Base-by-base conservation (phyloP, 1,140 invertebrate genomes). In the Microplitis demolitor region DNA sequence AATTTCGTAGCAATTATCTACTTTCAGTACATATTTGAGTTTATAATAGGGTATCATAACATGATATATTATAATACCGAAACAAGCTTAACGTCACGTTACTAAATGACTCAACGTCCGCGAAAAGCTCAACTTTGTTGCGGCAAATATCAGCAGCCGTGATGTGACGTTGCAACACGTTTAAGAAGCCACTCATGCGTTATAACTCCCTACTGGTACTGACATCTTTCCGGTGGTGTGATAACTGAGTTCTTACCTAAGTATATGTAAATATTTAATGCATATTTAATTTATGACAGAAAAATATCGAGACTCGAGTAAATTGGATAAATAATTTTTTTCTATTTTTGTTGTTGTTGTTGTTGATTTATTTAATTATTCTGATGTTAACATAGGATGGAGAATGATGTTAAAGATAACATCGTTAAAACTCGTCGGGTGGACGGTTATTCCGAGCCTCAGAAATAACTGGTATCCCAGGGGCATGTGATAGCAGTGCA, bases 121-220 rank as follows among this genome's bases (percentile, higher is more conserved):
- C 14, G 58, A 35, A 62, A 61, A 58, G 39, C 61, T 33, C 4
- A 70, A 39, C 34, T n/a, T 64, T 14, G 11, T 6, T 9, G 39
- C 39, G 8, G 39, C 6, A 45, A 45, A 45, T 45, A 45, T 45
- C 39, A 45, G 5, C 6, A 45, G 39, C 39, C 39, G 39, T 45
- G 39, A 9, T 45, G 39, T 45, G 45, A 69, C 66, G 56, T 69
- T 60, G 34, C 66, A 51, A 62, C 60, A 9, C 58, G 54, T 51
- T 70, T 70, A 70, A 35, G 50, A 67, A 67, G 6, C 66, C 31
- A 34, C 33, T 34, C 4, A 50, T 11, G 66, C 50, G 66, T 53
- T 54, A 54, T 2, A 51, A 50, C 66, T 50, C 16, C 37, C 14
- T 67, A 9, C 13, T 16, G 50, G 6, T 11, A n/a, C 45, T 54